These are phyloP conservation scores for Atherinomorus stipes DNA, from an alignment of 2,113 vertebrate species.

Conservation along the genomic window DNA sequence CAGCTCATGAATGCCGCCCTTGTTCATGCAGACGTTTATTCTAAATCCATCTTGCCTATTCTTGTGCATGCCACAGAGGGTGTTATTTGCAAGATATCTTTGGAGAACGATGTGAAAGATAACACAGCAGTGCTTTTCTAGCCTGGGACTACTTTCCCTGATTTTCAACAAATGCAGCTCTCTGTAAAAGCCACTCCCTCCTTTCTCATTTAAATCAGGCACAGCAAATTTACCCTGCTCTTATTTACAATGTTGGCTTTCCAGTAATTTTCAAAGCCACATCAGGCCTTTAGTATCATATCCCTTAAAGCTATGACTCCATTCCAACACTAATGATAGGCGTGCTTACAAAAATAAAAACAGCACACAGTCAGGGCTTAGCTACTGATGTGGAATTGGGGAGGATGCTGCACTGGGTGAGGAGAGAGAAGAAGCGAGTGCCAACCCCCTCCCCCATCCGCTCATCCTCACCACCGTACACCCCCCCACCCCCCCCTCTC, in stretches of 20 bases:
- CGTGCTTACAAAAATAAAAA: slow-evolving; percentile 17
- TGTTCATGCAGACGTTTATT: background rate
- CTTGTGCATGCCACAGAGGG: background rate
- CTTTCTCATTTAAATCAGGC: slow-evolving; percentile 28
- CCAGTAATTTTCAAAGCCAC: slow-evolving; percentile 54
- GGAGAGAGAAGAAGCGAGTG: slow-evolving; percentile 37
- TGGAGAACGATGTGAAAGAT: background rate
- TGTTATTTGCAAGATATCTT: background rate
- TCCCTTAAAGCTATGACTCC: slow-evolving; percentile 45
- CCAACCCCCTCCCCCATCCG: slow-evolving; percentile 29
- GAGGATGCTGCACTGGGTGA: slow-evolving; percentile 48
- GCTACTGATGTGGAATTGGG: slow-evolving; percentile 53
- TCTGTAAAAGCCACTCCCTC: slow-evolving; percentile 22
- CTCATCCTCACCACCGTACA: slow-evolving; percentile 16
- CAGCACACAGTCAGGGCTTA: slow-evolving; percentile 23
- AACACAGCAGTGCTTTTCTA: background rate
- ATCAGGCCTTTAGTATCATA: slow-evolving; percentile 28
- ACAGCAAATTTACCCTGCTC: slow-evolving; percentile 31
- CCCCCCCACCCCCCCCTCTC: slow-evolving; percentile 32
- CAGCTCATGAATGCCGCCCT: background rate
- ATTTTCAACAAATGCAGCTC: slow-evolving; percentile 4
- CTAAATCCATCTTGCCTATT: background rate
- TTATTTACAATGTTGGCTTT: slow-evolving; percentile 26
- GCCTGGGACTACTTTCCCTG: slow-evolving; percentile 10
- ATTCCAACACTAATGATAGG: slow-evolving; percentile 43